Evolutionary conservation across 1,140 invertebrate species (phyloP), one percentile per base, ranked within the genome.

Genomic region (Schlechtendalia chinensis): DNA sequence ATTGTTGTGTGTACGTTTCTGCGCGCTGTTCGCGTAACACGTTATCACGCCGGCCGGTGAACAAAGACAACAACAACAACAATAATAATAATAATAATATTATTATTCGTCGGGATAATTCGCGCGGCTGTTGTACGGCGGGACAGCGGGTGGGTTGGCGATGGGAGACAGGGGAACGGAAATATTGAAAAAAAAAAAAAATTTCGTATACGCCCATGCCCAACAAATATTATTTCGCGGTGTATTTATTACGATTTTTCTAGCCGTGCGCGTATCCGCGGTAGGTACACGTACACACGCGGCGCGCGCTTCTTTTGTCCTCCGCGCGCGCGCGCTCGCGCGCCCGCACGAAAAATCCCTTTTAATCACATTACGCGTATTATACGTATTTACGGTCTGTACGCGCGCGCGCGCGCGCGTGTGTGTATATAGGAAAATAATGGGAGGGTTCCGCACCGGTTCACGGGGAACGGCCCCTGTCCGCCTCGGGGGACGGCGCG

Each of bases 401-500:
- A 69, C 4, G 5, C 22, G 16, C 14, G n/a, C 5, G 5, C 5
- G 39, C 17, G n/a, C 63, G 12, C 19, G 45, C 14, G 45, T 50
- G 22, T 50, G 45, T 47, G 32, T 24, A 69, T 54, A 72, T 72
- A 54, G 50, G 24, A 53, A 54, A 72, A 72, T 69, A 69, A 79
- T 63, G 75, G n/a, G 58, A 79, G 58, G 75, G 75, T 79, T 79
- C 54, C 75, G 58, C 75, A 61, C 58, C 32, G 56, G 75, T 63
- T 79, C 50, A 79, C 75, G 58, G 75, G 58, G 75, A 79, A 61
- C 58, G 32, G 58, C 75, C 75, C 75, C 75, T 79, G 75, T 79
- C 75, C 75, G 75, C 75, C 75, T 39, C 61, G 75, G 75, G 75
- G 75, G 75, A 79, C 75, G 75, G 56, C 39, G 39, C 14, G 75